Percentiles rank a stretch among this genome's conserved stretches.
Evolutionary conservation across 92 coral and sea anemone genomes (phyloP).

Genomic region (Pocillopora meandrina): DNA sequence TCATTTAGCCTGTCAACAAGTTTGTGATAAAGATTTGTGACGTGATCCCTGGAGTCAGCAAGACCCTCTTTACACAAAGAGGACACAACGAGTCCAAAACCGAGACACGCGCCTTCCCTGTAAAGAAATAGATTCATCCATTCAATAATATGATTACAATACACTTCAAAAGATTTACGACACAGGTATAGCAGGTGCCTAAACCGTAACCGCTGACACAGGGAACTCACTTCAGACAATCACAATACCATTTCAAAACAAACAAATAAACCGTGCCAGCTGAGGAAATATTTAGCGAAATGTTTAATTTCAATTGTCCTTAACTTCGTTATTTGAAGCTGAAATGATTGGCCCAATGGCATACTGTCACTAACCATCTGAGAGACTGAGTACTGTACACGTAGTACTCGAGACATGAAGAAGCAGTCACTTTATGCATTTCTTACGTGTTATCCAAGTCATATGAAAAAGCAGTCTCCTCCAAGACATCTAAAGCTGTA

Average conservation of each 20-base stretch:
- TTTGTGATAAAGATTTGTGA: slow-evolving; percentile 67
- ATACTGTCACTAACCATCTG: no score
- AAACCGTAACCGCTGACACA: no score
- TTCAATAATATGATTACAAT: not conserved
- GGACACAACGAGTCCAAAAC: slow-evolving; percentile 84
- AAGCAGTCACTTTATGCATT: not conserved
- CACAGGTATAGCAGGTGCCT: no score
- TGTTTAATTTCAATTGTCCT: no score
- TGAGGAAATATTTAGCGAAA: no score
- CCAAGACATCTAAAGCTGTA: slow-evolving; percentile 77
- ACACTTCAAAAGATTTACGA: not conserved
- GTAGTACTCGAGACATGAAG: not conserved
- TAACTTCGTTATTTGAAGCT: no score
- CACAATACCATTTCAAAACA: no score
- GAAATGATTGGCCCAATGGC: no score
- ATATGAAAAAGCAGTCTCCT: slow-evolving; percentile 65
- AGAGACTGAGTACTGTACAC: no score
- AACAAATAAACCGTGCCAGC: no score
- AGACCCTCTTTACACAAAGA: slow-evolving; percentile 78
- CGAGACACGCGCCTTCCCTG: slow-evolving; percentile 92
- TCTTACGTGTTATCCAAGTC: slow-evolving; percentile 88
- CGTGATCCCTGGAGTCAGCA: slow-evolving; percentile 79
- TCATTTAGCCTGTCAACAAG: slow-evolving; percentile 60
- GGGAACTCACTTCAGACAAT: no score
- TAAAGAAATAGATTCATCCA: not conserved